Conservation (phyloP, 2,113 vertebrate species). For the Dipodomys spectabilis region DNA sequence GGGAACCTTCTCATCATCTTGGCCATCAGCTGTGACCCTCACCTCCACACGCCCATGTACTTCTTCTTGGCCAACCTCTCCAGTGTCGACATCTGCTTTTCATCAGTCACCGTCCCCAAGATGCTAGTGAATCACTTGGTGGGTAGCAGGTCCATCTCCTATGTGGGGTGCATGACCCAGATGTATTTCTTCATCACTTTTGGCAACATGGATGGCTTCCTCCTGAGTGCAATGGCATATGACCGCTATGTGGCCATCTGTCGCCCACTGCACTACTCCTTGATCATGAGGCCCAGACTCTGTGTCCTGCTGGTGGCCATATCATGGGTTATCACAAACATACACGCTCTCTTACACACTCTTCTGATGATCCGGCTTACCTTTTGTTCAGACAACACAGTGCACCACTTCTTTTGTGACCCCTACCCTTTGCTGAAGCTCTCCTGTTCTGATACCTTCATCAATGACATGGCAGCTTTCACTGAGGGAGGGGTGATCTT, state of each 20-base stretch:
- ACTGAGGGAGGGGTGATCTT: conserved; percentile 3
- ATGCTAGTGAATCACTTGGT: background rate
- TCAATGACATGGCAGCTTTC: conserved; percentile 21
- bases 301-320: conserved; percentile 62
- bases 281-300: conserved; percentile 63
- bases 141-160: background rate
- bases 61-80: too few relatives aligned
- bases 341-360: conserved; percentile 71
- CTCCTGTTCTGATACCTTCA: conserved; percentile 45
- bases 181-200: background rate
- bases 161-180: background rate
- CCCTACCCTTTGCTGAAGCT: conserved; percentile 49
- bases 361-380: conserved; percentile 53
- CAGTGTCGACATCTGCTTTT: too few relatives aligned
- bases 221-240: background rate
- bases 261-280: conserved; percentile 54
- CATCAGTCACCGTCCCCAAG: background rate
- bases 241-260: conserved; percentile 55
- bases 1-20: background rate
- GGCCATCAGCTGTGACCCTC: background rate
- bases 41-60: too few relatives aligned
- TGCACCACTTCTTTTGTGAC: conserved; percentile 74
- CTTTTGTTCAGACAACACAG: conserved; percentile 42
- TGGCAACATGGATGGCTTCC: background rate
- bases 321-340: conserved; percentile 59